Evolutionary conservation across 2,113 vertebrate genomes (phyloP), one percentile per base, ranked within the genome.

Genomic region (Xiphorhynchus elegans): DNA sequence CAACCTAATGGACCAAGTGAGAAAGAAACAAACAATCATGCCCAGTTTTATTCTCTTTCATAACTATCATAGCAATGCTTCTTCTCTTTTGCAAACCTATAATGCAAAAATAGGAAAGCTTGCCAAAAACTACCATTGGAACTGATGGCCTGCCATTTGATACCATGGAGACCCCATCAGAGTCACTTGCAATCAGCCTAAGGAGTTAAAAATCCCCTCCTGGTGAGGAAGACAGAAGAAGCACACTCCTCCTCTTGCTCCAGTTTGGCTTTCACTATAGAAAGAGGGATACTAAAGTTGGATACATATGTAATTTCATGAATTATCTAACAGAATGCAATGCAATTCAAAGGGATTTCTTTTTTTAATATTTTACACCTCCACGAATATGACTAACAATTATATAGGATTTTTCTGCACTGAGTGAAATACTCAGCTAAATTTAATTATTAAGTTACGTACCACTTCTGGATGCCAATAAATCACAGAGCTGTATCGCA

Each of bases 401-500:
- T 78, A 37, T 12, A 20, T 24, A 46, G 37, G 21, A 52, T n/a
- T 91, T 79, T 87, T 70, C 47, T 33, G 46, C 33, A 52, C 42
- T 40, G 49, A 62, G 14, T 58, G 55, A 83, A 66, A 35, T 83
- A 40, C 33, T 25, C 40, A 84, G 16, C 21, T 83, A 60, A 62
- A 67, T 67, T 44, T 67, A 94, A 33, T 18, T 37, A 74, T 46
- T 63, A 50, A 68, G 78, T 49, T 75, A 89, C 90, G 83, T 95
- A 95, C 81, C 86, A 29, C 72, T 95, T 92, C 93, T 90, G 66
- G 90, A 85, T 58, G 93, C 82, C 58, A 95, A 67, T 39, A 95
- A 86, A 59, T 90, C 56, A 67, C 90, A 92, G 49, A 95, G 76
- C 37, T 90, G 90, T 39, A 89, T 37, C 0, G 49, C 60, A 83